Conservation (phyloP, 2,888 invertebrate genomes). For the Dexiosoma caninum region DNA sequence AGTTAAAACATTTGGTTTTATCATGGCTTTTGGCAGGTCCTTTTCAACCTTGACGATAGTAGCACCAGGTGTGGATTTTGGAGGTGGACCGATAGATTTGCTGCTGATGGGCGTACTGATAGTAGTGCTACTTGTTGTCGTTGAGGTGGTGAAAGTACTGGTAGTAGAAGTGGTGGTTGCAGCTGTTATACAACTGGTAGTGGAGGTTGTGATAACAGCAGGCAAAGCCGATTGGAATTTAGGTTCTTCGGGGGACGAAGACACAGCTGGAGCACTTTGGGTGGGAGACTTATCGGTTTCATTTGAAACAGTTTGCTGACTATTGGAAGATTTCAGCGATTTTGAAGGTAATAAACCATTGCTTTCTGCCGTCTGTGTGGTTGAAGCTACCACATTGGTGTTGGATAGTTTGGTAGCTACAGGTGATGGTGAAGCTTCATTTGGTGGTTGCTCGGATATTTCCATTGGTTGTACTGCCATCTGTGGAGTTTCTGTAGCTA, state of each 20-base stretch:
- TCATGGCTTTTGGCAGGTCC: conserved; percentile 90
- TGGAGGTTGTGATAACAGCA: conserved; percentile 19
- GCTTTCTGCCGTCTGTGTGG: conserved; percentile 29
- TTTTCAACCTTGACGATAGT: conserved; percentile 73
- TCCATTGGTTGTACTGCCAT: conserved; percentile 50
- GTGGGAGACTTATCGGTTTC: conserved; percentile 33
- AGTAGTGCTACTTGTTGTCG: conserved; percentile 35
- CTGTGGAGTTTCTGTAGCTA: conserved; percentile 38
- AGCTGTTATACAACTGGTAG: conserved; percentile 14
- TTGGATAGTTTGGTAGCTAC: conserved; percentile 37
- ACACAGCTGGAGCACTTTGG: conserved; percentile 31
- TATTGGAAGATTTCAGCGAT: conserved; percentile 28
- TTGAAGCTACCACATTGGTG: conserved; percentile 18
- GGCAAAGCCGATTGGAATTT: neutral
- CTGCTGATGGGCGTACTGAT: conserved; percentile 41
- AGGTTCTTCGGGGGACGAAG: conserved; percentile 45
- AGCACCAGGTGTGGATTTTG: conserved; percentile 72
- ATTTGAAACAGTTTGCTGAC: conserved; percentile 11
- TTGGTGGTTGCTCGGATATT: conserved; percentile 53
- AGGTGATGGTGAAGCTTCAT: conserved; percentile 61
- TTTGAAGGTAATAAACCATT: conserved; percentile 18
- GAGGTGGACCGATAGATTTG: conserved; percentile 53
- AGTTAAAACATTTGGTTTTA: conserved; percentile 95
- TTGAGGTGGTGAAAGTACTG: conserved; percentile 26
- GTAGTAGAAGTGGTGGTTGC: conserved; percentile 28